phyloP scores from a whole-genome alignment of 2,113 vertebrate genomes.

The Seriola rivoliana region DNA sequence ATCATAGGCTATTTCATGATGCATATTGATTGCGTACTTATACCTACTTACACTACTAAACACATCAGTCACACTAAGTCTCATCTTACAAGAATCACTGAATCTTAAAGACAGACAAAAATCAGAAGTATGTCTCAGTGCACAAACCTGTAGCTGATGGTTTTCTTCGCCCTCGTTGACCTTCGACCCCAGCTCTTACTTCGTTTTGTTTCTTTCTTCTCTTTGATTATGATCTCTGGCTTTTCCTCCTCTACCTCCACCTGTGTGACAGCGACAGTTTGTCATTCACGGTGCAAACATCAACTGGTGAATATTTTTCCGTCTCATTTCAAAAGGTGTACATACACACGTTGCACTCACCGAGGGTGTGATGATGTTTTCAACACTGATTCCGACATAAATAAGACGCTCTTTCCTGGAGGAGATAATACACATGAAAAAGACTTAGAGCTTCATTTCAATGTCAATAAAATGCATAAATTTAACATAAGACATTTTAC shows the following conservation, averaged over 20 bases:
- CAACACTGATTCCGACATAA: slow-evolving; percentile 97
- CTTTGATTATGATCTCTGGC: slow-evolving; percentile 87
- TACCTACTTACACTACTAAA: no score
- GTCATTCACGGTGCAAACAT: neutral
- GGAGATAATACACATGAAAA: neutral
- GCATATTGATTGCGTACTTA: no score
- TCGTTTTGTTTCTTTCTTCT: slow-evolving; percentile 92
- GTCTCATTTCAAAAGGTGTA: rapidly evolving
- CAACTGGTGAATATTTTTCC: neutral
- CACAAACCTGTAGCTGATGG: slow-evolving; percentile 95
- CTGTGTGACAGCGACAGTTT: neutral
- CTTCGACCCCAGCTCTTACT: slow-evolving; percentile 92
- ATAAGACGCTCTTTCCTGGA: slow-evolving; percentile 95
- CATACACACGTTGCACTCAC: slow-evolving; percentile 80
- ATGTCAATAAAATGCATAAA: neutral
- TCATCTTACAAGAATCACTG: no score
- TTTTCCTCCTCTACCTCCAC: slow-evolving; percentile 74
- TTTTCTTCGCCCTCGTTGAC: slow-evolving; percentile 93
- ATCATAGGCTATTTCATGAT: no score
- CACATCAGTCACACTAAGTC: no score
- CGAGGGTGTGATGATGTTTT: slow-evolving; percentile 96
- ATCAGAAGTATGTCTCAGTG: no score
- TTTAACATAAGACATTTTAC: no score
- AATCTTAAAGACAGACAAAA: no score
- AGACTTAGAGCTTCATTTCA: neutral